phyloP scores from a whole-genome alignment of 1,140 invertebrate species.

The Planococcus citri region DNA sequence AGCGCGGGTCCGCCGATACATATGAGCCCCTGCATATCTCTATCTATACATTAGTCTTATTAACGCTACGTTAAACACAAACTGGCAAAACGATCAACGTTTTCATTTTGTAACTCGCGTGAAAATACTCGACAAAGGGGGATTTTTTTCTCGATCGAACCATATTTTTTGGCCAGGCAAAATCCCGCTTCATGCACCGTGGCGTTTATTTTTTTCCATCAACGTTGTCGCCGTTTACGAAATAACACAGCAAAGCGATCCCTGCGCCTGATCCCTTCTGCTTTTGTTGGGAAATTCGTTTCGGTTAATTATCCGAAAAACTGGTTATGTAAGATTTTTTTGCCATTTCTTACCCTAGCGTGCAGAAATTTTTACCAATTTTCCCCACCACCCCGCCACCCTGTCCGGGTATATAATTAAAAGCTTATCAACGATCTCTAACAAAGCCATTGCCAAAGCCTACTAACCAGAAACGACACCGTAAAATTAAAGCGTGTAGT shows the following conservation, averaged over 20 bases:
- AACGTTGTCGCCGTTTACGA: no score
- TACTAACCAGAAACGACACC: background rate
- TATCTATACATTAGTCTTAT: constrained; percentile 5
- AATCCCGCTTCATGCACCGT: background rate
- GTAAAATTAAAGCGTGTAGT: background rate
- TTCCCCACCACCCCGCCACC: no score
- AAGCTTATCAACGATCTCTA: background rate
- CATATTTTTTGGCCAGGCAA: background rate
- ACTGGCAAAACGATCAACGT: constrained; percentile 2
- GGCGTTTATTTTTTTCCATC: no score
- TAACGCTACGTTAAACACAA: constrained; percentile 6
- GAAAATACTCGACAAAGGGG: constrained; percentile 4
- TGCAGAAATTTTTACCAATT: background rate
- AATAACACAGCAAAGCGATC: no score
- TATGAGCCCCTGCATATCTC: background rate
- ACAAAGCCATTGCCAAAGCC: background rate
- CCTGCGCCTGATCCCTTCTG: no score
- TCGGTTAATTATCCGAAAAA: constrained; percentile 3
- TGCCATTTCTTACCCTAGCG: no score
- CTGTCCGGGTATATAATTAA: background rate
- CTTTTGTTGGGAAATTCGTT: background rate
- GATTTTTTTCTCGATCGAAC: background rate
- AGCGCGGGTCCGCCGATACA: background rate
- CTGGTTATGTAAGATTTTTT: background rate
- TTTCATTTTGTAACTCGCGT: background rate